Conservation (phyloP, 2,888 invertebrate genomes). For the Oligia strigilis region DNA sequence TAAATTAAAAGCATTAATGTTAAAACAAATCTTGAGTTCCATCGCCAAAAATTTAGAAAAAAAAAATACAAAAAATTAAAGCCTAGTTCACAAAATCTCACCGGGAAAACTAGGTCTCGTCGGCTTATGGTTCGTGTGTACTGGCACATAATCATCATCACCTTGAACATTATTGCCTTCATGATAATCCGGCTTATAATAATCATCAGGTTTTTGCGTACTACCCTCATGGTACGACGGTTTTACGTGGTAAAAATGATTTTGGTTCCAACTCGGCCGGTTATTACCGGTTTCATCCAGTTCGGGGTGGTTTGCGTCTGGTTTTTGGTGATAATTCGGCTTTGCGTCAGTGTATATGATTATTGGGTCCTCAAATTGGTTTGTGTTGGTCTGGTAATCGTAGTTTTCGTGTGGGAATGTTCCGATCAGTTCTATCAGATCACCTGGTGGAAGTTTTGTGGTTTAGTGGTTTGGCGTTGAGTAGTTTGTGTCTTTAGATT, state of each 20-base stretch:
- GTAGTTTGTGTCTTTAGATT: constrained; percentile 7
- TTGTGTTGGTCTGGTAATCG: constrained; percentile 84
- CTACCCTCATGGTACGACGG: constrained; percentile 88
- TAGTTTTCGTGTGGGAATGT: constrained; percentile 88
- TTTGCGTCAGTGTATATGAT: constrained; percentile 88
- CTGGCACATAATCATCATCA: constrained; percentile 88
- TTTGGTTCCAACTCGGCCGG: constrained; percentile 76
- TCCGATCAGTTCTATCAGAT: constrained; percentile 88
- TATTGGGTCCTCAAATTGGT: constrained; percentile 87
- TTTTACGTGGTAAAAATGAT: constrained; percentile 87
- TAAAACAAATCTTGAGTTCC: constrained; percentile 65
- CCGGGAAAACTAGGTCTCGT: constrained; percentile 86
- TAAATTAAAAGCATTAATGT: no score
- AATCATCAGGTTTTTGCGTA: constrained; percentile 79
- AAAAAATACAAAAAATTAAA: constrained; percentile 48
- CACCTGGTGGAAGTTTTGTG: constrained; percentile 83
- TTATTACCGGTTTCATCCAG: constrained; percentile 70
- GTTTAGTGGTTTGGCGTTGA: constrained; percentile 61
- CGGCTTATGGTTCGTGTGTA: constrained; percentile 81
- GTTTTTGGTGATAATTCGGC: constrained; percentile 74
- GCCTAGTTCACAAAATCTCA: constrained; percentile 77
- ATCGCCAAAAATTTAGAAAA: constrained; percentile 61
- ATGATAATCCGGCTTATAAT: constrained; percentile 77
- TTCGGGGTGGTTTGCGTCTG: constrained; percentile 73
- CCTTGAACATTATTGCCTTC: constrained; percentile 71